phyloP scores from a whole-genome alignment of 2,113 vertebrate genomes.

The Pao palembangensis region DNA sequence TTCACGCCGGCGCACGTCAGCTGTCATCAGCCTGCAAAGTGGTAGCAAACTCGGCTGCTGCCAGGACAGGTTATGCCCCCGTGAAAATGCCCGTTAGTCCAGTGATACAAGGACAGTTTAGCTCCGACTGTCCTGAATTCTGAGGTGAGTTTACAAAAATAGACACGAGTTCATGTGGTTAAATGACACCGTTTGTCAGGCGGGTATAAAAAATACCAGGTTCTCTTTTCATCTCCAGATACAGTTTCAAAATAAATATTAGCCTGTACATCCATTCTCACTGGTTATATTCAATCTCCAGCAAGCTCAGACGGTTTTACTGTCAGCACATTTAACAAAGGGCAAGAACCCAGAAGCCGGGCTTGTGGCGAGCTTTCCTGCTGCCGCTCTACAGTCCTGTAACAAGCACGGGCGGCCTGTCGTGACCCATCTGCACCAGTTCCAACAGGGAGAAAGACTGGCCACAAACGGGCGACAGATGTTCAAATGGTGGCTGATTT shows the following conservation, averaged over 20 bases:
- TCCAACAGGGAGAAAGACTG: no score
- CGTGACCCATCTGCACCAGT: no score
- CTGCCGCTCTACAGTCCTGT: no score
- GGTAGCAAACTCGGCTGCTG: not conserved
- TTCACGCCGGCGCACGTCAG: no score
- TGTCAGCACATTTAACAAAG: not conserved
- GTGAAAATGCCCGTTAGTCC: conserved; percentile 57
- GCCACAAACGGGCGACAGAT: no score
- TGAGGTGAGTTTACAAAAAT: conserved; percentile 56
- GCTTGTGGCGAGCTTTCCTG: no score
- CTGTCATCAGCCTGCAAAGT: not conserved
- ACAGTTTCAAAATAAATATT: conserved; percentile 64
- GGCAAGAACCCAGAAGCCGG: no score
- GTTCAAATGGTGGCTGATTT: no score
- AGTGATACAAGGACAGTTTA: conserved; percentile 40
- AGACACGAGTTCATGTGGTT: conserved; percentile 53
- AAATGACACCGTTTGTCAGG: conserved; percentile 35
- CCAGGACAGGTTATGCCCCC: not conserved
- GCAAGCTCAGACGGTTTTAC: conserved; percentile 40
- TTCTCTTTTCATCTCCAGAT: conserved; percentile 24
- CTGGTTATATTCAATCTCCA: conserved; percentile 53
- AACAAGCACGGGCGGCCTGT: no score
- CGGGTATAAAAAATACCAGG: conserved; percentile 58
- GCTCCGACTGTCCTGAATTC: conserved; percentile 18
- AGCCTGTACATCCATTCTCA: conserved; percentile 26